These are phyloP conservation scores for Aphrophora alni DNA, from an alignment of 2,888 invertebrate genomes.

Conservation along the genomic window DNA sequence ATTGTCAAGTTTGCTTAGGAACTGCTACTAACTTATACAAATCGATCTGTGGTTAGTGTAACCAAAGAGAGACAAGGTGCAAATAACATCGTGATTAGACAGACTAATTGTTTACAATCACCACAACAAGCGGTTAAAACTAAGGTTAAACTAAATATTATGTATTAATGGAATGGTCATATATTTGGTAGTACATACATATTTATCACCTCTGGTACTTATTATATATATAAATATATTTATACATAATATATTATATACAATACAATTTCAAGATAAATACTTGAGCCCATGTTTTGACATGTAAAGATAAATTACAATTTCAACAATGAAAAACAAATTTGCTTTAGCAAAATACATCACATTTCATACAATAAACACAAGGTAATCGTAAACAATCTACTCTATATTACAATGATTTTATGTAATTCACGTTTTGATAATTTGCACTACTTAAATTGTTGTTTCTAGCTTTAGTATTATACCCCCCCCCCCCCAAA, in stretches of 20 bases:
- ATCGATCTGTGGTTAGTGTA: background rate
- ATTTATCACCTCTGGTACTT: background rate
- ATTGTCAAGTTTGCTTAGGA: slow-evolving; percentile 47
- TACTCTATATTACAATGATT: too few relatives aligned
- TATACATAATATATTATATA: slow-evolving; percentile 18
- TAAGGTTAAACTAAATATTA: background rate
- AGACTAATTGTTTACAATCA: background rate
- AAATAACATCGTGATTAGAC: slow-evolving; percentile 38
- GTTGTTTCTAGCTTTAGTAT: too few relatives aligned
- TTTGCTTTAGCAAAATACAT: too few relatives aligned
- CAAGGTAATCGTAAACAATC: too few relatives aligned
- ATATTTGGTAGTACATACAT: slow-evolving; percentile 12
- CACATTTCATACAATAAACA: too few relatives aligned
- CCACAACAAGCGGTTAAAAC: background rate
- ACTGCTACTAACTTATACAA: slow-evolving; percentile 37
- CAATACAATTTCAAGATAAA: slow-evolving; percentile 11
- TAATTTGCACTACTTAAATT: too few relatives aligned
- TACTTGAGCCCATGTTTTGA: background rate
- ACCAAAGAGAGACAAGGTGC: slow-evolving; percentile 17
- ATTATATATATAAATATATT: background rate
- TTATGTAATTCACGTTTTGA: too few relatives aligned
- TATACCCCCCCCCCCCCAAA: too few relatives aligned
- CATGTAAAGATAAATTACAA: too few relatives aligned
- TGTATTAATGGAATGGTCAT: background rate
- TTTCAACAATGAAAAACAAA: too few relatives aligned